These are phyloP conservation scores for Catotricha subobsoleta DNA, from an alignment of 2,888 invertebrate species.

Conservation along the genomic window DNA sequence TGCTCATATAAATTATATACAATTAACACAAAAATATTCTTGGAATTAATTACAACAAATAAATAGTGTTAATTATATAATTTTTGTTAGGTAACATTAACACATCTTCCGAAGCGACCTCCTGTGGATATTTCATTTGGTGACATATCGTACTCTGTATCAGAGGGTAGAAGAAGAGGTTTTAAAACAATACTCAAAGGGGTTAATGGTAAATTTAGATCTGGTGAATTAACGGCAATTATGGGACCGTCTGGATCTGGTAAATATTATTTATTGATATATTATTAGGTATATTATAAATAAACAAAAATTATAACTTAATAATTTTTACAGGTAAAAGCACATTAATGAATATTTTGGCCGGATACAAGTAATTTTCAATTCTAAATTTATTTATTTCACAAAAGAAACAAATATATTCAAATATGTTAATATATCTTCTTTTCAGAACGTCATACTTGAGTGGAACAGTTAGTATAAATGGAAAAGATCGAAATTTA, in stretches of 20 bases:
- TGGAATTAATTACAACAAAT: background rate
- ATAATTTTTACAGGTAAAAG: slow-evolving; percentile 61
- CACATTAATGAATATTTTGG: slow-evolving; percentile 74
- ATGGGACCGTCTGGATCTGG: slow-evolving; percentile 72
- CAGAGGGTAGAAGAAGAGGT: slow-evolving; percentile 61
- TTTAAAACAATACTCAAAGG: slow-evolving; percentile 76
- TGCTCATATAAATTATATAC: background rate
- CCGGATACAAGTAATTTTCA: slow-evolving; percentile 62
- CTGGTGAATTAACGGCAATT: slow-evolving; percentile 85
- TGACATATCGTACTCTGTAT: slow-evolving; percentile 74
- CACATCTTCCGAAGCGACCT: slow-evolving; percentile 68
- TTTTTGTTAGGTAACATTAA: slow-evolving; percentile 33
- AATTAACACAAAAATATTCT: background rate
- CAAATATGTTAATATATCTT: too few relatives aligned
- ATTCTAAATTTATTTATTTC: background rate
- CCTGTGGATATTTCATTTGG: slow-evolving; percentile 82
- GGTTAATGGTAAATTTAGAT: slow-evolving; percentile 73
- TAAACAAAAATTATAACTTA: too few relatives aligned
- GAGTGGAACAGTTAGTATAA: slow-evolving; percentile 70
- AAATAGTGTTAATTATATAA: background rate
- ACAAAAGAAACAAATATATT: background rate
- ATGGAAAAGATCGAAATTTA: slow-evolving; percentile 71
- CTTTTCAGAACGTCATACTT: slow-evolving; percentile 62
- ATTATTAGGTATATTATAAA: too few relatives aligned
- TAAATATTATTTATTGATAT: background rate